Evolutionary conservation across 2,888 invertebrate species (phyloP).

Genomic region (Drosophila lutescens): DNA sequence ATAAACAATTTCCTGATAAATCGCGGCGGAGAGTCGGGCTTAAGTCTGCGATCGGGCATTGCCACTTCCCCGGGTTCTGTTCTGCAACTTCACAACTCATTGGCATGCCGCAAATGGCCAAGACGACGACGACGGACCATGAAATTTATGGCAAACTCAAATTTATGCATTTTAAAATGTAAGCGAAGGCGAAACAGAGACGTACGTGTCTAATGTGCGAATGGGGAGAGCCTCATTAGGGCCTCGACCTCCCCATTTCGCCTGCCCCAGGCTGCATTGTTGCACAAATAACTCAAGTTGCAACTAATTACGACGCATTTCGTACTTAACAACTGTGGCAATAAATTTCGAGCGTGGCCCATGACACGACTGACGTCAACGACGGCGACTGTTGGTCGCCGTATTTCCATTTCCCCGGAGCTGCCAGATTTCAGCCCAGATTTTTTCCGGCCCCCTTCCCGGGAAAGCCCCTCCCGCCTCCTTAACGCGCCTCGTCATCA

Average conservation of each 20-base stretch:
- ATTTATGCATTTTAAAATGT: conserved; percentile 76
- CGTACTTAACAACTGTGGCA: conserved; percentile 76
- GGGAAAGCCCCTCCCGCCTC: not conserved
- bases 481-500: conserved; percentile 78
- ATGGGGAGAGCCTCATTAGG: conserved; percentile 58
- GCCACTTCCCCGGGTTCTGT: conserved; percentile 3
- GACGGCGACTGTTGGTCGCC: conserved; percentile 52
- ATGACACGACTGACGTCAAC: conserved; percentile 67
- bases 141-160: conserved; percentile 64
- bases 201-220: conserved; percentile 79
- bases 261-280: conserved; percentile 59
- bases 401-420: conserved; percentile 9
- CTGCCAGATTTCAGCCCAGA: conserved; percentile 55
- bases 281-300: conserved; percentile 80
- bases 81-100: conserved; percentile 49
- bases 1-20: conserved; percentile 78
- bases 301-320: conserved; percentile 79
- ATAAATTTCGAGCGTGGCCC: conserved; percentile 76
- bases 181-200: conserved; percentile 56
- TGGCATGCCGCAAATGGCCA: conserved; percentile 62
- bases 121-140: conserved; percentile 31
- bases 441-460: conserved; percentile 13
- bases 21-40: conserved; percentile 50
- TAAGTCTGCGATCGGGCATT: conserved; percentile 22
- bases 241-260: conserved; percentile 29